phyloP scores from a whole-genome alignment of 1,140 invertebrate species.

The Drosophila auraria region DNA sequence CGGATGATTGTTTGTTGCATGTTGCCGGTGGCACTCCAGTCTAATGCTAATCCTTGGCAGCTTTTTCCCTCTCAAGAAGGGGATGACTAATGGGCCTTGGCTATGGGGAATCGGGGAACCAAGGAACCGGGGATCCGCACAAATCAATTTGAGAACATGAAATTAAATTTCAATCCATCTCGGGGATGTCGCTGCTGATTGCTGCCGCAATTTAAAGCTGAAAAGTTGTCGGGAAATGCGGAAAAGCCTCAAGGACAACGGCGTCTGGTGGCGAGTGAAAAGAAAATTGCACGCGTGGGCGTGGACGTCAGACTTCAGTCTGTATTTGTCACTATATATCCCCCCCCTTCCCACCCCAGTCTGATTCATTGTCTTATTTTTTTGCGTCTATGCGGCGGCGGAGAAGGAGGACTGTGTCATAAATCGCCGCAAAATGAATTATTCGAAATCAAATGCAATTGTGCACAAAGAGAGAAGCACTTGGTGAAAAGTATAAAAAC shows the following conservation, averaged over 20 bases:
- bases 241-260: conserved; percentile 62
- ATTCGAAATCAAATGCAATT: conserved; percentile 75
- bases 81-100: conserved; percentile 65
- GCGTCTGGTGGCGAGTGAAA: conserved; percentile 42
- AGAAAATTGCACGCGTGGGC: conserved; percentile 70
- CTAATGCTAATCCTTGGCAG: conserved; percentile 77
- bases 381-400: conserved; percentile 17
- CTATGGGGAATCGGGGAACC: neutral
- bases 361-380: conserved; percentile 78
- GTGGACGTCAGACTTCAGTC: conserved; percentile 31
- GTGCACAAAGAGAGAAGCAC: conserved; percentile 67
- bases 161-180: conserved; percentile 78
- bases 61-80: conserved; percentile 47
- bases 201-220: conserved; percentile 62
- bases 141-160: conserved; percentile 79
- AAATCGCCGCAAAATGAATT: conserved; percentile 72
- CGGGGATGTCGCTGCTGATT: conserved; percentile 18
- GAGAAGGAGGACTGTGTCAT: conserved; percentile 38
- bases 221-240: conserved; percentile 51
- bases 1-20: conserved; percentile 79
- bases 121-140: conserved; percentile 22
- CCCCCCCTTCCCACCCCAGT: conserved; percentile 1
- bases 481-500: conserved; percentile 37
- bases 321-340: conserved; percentile 20
- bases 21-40: conserved; percentile 39